Evolutionary conservation across 2,113 vertebrate genomes (phyloP).

Genomic region (Cygnus atratus): DNA sequence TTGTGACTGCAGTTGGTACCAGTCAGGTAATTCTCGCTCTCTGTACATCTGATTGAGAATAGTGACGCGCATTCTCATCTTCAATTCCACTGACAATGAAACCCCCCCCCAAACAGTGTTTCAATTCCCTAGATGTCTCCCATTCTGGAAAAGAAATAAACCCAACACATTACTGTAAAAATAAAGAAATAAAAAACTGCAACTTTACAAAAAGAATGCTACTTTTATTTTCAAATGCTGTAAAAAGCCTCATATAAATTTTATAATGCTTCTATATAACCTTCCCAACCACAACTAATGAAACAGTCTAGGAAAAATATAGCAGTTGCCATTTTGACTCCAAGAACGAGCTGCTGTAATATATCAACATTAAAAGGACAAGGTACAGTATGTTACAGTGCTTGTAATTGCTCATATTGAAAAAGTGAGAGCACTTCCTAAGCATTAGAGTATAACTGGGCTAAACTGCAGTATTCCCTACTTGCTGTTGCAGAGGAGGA

Average conservation of each 20-base stretch:
- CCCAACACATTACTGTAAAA: accelerated
- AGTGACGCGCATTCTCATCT: neutral
- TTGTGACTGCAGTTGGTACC: neutral
- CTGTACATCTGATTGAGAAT: neutral
- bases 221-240: slow-evolving; percentile 74
- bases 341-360: slow-evolving; percentile 44
- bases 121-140: neutral
- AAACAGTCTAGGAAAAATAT: slow-evolving; percentile 67
- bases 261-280: slow-evolving; percentile 70
- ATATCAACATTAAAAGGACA: slow-evolving; percentile 33
- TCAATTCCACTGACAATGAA: no score
- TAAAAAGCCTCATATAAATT: slow-evolving; percentile 78
- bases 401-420: neutral
- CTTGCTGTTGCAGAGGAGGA: slow-evolving; percentile 4
- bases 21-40: neutral
- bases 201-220: slow-evolving; percentile 68
- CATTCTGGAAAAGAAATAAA: neutral
- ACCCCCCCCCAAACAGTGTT: neutral
- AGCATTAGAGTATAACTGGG: neutral
- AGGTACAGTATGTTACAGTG: slow-evolving; percentile 6
- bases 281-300: slow-evolving; percentile 64
- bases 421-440: slow-evolving; percentile 49
- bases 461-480: slow-evolving; percentile 30
- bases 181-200: neutral
- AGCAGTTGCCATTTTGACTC: slow-evolving; percentile 58